These are phyloP conservation scores for Triops cancriformis DNA, from an alignment of 1,140 invertebrate genomes.

Conservation along the genomic window DNA sequence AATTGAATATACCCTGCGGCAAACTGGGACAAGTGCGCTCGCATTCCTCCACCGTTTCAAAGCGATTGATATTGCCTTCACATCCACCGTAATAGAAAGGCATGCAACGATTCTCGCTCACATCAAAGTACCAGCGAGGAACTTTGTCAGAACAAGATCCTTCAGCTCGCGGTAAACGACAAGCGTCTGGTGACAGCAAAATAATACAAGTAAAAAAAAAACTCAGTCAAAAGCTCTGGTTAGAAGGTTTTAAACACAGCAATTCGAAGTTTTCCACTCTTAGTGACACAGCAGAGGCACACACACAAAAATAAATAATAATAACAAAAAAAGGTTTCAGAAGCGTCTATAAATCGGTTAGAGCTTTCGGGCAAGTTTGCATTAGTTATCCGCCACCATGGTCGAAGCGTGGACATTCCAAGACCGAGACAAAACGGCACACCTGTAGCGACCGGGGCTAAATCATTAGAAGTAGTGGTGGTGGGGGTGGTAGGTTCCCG, in stretches of 20 bases:
- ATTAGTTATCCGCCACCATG: not conserved
- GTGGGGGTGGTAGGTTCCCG: not conserved
- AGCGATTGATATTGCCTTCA: constrained; percentile 82
- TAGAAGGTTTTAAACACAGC: not conserved
- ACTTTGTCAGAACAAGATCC: constrained; percentile 71
- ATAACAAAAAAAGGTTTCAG: not conserved
- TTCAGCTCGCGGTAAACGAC: constrained; percentile 62
- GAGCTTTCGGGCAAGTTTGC: not conserved
- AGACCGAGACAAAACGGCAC: not conserved
- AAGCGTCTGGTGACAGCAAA: constrained; percentile 51
- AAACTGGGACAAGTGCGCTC: constrained; percentile 60
- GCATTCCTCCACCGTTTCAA: constrained; percentile 65
- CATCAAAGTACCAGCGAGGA: constrained; percentile 78
- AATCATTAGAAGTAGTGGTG: not conserved
- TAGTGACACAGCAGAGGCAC: too few species aligned
- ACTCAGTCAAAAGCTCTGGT: not conserved
- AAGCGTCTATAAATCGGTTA: not conserved
- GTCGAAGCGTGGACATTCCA: not conserved
- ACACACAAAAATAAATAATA: too few species aligned
- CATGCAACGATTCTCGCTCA: constrained; percentile 72
- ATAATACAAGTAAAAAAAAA: not conserved
- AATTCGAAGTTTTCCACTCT: too few species aligned
- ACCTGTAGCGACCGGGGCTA: not conserved
- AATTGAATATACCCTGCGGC: constrained; percentile 12
- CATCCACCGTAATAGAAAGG: constrained; percentile 93